Evolutionary conservation across 2,888 invertebrate genomes (phyloP).

Genomic region (Noctuana brunneofusca): DNA sequence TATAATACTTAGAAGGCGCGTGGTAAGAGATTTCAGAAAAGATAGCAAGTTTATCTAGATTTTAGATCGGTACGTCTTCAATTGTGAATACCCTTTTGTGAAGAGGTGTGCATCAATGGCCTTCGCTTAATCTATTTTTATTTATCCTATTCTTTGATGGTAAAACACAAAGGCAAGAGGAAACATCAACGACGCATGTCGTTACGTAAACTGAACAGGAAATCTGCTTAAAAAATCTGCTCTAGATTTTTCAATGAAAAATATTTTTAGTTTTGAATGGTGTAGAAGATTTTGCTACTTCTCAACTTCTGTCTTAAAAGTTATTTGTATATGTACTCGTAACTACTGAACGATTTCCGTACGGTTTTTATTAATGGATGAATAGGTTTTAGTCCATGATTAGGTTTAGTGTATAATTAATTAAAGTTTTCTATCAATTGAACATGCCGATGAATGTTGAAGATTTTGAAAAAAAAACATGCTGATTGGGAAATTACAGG

Average conservation of each 20-base stretch:
- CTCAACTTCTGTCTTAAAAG: too few relatives aligned
- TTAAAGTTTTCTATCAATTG: too few relatives aligned
- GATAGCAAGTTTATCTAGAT: constrained; percentile 50
- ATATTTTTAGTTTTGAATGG: not conserved
- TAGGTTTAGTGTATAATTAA: too few relatives aligned
- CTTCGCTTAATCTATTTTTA: constrained; percentile 56
- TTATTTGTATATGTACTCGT: too few relatives aligned
- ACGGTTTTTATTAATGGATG: too few relatives aligned
- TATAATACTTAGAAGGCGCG: not conserved
- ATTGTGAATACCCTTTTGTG: constrained; percentile 45
- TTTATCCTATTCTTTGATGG: constrained; percentile 26
- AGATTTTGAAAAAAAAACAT: too few relatives aligned
- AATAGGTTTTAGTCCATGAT: too few relatives aligned
- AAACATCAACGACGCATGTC: constrained; percentile 5
- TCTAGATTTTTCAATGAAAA: not conserved
- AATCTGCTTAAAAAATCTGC: constrained; percentile 12
- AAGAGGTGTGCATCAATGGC: constrained; percentile 57
- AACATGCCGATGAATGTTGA: too few relatives aligned
- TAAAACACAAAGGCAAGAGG: constrained; percentile 9
- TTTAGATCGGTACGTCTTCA: constrained; percentile 55
- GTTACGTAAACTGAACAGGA: constrained; percentile 4
- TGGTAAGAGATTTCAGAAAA: constrained; percentile 12
- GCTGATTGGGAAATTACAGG: too few relatives aligned
- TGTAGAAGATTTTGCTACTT: too few relatives aligned
- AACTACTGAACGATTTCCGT: too few relatives aligned